phyloP scores from a whole-genome alignment of 2,113 vertebrate genomes.

The Diphyllodes magnificus region DNA sequence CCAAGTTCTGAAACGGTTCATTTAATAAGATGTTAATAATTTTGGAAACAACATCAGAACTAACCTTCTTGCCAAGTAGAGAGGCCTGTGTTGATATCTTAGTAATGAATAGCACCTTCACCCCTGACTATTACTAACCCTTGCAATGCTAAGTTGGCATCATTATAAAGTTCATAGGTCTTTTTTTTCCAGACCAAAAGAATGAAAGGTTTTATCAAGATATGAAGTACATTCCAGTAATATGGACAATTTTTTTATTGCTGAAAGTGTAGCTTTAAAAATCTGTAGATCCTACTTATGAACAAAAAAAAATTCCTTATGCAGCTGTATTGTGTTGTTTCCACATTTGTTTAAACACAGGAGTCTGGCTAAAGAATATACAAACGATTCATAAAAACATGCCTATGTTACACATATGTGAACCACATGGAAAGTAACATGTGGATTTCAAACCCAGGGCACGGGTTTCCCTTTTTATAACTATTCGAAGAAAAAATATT shows the following conservation, averaged over 20 bases:
- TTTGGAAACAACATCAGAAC: constrained; percentile 15
- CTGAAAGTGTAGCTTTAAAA: constrained; percentile 45
- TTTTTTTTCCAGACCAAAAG: constrained; percentile 30
- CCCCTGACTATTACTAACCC: not conserved
- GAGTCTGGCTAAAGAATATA: constrained; percentile 61
- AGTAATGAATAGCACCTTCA: constrained; percentile 41
- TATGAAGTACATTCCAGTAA: constrained; percentile 7
- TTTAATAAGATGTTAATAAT: constrained; percentile 44
- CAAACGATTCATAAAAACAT: constrained; percentile 68
- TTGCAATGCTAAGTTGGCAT: not conserved
- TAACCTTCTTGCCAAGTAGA: constrained; percentile 13
- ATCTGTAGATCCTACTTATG: constrained; percentile 31
- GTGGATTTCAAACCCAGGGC: constrained; percentile 18
- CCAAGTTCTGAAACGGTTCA: not conserved
- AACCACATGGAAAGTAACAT: constrained; percentile 59
- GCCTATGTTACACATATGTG: constrained; percentile 65
- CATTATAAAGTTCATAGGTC: not conserved
- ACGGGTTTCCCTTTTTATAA: not conserved
- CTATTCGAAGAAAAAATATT: not conserved
- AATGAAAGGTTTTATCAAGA: constrained; percentile 42
- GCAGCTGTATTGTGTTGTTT: constrained; percentile 66
- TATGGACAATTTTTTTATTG: constrained; percentile 43
- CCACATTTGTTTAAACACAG: constrained; percentile 66
- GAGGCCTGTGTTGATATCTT: not conserved
- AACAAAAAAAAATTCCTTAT: constrained; percentile 51